Base-by-base conservation (phyloP, 2,888 invertebrate genomes). In the Xylocampa areola region DNA sequence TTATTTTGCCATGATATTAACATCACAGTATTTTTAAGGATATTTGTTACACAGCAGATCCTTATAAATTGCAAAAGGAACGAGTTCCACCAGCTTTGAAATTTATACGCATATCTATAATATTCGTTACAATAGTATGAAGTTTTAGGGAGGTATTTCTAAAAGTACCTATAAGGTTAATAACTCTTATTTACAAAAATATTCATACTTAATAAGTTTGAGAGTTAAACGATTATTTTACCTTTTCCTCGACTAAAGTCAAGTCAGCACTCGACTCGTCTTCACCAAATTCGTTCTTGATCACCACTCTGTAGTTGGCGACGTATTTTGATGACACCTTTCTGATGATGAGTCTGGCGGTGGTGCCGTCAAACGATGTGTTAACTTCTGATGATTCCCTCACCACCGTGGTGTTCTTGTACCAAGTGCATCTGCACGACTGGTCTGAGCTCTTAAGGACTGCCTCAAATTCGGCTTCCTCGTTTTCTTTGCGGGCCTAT, bases 271-370 rank as follows among this genome's bases (percentile, higher is more conserved):
- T 96, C 1, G 97, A 97, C 82, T 98, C 97, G 76, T 98, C 98
- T 84, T 97, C 96, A 43, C 99, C 99, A 76, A 96, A 96, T 85
- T 98, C 98, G 86, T 99, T 99, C 81, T 96, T 96, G 48, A 99
- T 97, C 19, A 98, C 96, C 35, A 98, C 96, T 81, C 96, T 96
- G 89, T 98, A 98, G 43, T 96, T 96, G 33, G 98, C 98, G 3
- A 96, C 94, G 84, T 96, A 96, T 80, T 97, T 97, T n/a, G 95
- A 95, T 48, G 96, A 95, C 36, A 97, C 96, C 77, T 95, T 95
- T 68, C 95, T 96, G 70, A 99, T 97, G 60, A 96, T 96, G 7
- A 99, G 91, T 63, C 96, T 96, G 10, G 97, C 96, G 30, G 96
- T 96, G 43, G 96, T 96, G 16, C 98, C 98, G 84, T 98, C 98